Conservation (phyloP, 1,140 invertebrate species). For the Cylas formicarius region DNA sequence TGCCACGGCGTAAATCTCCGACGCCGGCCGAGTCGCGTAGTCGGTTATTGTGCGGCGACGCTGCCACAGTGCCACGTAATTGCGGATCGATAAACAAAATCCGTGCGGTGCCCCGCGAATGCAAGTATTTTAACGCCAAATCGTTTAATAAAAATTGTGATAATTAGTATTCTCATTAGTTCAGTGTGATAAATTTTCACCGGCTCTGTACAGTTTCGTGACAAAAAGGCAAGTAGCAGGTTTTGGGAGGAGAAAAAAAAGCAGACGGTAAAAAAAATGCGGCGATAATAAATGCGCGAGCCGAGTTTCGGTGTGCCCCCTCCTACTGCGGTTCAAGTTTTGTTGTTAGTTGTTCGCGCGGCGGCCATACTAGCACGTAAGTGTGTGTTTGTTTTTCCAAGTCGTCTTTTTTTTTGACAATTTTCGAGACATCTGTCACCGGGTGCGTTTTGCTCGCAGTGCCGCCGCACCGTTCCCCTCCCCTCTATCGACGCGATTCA, state of each 20-base stretch:
- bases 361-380: conserved; percentile 38
- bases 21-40: conserved; percentile 5
- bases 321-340: conserved; percentile 24
- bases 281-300: conserved; percentile 20
- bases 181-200: conserved; percentile 35
- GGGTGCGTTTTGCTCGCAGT: neutral
- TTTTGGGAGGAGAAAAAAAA: neutral
- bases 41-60: conserved; percentile 3
- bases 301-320: conserved; percentile 29
- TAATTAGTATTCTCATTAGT: conserved; percentile 41
- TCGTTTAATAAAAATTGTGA: conserved; percentile 40
- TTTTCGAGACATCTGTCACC: neutral
- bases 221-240: neutral
- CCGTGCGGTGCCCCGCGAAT: conserved; percentile 35
- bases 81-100: conserved; percentile 38
- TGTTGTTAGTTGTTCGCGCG: conserved; percentile 29
- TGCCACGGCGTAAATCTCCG: conserved; percentile 16
- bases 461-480: too few relatives aligned
- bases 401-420: conserved; percentile 6
- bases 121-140: conserved; percentile 42
- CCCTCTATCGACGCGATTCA: neutral
- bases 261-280: neutral
- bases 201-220: conserved; percentile 25
- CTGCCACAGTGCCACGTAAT: conserved; percentile 37
- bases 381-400: conserved; percentile 17